Evolutionary conservation across 2,113 vertebrate genomes (phyloP).

Genomic region (Psephotus haematonotus): DNA sequence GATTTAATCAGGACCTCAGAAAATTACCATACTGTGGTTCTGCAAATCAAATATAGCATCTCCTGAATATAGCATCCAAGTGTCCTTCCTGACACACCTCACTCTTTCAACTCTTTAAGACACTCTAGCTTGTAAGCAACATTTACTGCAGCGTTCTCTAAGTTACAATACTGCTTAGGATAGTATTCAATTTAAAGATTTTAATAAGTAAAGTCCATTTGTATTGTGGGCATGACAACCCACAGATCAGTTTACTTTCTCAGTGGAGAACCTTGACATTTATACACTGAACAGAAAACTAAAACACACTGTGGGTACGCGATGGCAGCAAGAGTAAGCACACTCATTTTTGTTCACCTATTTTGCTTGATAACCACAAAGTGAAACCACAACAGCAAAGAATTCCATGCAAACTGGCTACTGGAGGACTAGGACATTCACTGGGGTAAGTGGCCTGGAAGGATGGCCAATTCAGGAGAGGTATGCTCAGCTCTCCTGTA

Average conservation of each 20-base stretch:
- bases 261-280: background rate
- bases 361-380: background rate
- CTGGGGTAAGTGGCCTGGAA: background rate
- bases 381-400: background rate
- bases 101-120: background rate
- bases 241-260: background rate
- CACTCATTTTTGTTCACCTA: background rate
- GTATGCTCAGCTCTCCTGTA: background rate
- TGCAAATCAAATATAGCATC: background rate
- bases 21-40: background rate
- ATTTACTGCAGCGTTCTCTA: background rate
- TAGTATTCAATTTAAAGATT: background rate
- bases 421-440: background rate
- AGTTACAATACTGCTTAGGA: background rate
- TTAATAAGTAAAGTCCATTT: background rate
- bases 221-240: background rate
- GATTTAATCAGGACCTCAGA: background rate
- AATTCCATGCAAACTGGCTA: background rate
- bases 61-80: background rate
- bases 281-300: background rate
- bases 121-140: background rate
- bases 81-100: background rate
- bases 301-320: background rate
- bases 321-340: background rate
- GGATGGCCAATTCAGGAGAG: background rate